Evolutionary conservation across 1,140 invertebrate species (phyloP).

Genomic region (Arion vulgaris): DNA sequence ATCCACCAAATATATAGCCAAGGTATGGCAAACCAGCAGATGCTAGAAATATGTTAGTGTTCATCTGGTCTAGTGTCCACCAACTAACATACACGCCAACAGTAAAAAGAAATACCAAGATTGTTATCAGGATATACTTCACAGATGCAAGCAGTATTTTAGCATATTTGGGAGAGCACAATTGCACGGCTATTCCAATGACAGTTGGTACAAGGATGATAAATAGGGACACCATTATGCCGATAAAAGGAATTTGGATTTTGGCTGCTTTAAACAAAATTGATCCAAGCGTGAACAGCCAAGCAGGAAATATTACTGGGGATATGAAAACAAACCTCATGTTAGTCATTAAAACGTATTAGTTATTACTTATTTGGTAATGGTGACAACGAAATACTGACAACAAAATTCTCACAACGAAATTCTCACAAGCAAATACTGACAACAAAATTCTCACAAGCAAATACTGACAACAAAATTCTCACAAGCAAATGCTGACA

Average conservation of each 20-base stretch:
- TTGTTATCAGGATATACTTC: slow-evolving; percentile 82
- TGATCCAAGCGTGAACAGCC: slow-evolving; percentile 91
- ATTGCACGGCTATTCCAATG: slow-evolving; percentile 80
- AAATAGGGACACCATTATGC: slow-evolving; percentile 83
- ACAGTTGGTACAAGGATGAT: slow-evolving; percentile 86
- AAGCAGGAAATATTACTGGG: slow-evolving; percentile 91
- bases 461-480: too few relatives aligned
- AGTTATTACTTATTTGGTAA: too few relatives aligned
- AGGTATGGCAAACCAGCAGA: slow-evolving; percentile 89
- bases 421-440: too few relatives aligned
- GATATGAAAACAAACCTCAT: too few relatives aligned
- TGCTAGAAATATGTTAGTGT: slow-evolving; percentile 78
- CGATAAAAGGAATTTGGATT: slow-evolving; percentile 83
- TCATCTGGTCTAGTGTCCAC: slow-evolving; percentile 90
- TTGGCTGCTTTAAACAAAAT: slow-evolving; percentile 75
- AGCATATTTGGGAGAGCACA: slow-evolving; percentile 75
- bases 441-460: too few relatives aligned
- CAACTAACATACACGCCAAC: slow-evolving; percentile 93
- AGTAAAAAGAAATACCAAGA: slow-evolving; percentile 89
- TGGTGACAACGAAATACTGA: too few relatives aligned
- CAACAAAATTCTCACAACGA: too few relatives aligned
- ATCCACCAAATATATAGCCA: slow-evolving; percentile 85
- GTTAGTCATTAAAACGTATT: too few relatives aligned
- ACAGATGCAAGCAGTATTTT: slow-evolving; percentile 53
- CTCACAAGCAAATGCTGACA: too few relatives aligned